These are phyloP conservation scores for Micoletzkya japonica DNA, from an alignment of 2,888 invertebrate species.

Conservation along the genomic window DNA sequence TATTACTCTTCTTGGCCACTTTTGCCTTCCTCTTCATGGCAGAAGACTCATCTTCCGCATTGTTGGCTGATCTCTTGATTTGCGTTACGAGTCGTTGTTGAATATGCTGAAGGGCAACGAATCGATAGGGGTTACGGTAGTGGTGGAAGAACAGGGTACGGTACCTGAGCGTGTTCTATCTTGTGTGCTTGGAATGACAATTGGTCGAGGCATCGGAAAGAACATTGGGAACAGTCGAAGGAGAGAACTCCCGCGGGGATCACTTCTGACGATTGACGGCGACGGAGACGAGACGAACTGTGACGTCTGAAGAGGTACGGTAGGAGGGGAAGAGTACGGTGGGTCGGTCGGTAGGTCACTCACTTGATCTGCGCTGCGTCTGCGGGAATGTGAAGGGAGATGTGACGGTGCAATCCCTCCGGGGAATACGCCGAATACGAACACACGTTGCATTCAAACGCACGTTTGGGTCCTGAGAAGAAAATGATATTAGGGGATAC, in stretches of 20 bases:
- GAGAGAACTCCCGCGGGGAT: conserved; percentile 11
- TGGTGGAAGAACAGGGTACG: not conserved
- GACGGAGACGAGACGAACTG: not conserved
- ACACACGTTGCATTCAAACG: conserved; percentile 25
- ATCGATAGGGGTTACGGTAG: not conserved
- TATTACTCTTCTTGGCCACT: not conserved
- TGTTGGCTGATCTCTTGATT: conserved; percentile 6
- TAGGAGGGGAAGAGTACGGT: not conserved
- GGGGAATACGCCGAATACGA: conserved; percentile 6
- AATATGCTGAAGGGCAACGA: conserved; percentile 15
- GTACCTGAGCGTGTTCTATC: conserved; percentile 19
- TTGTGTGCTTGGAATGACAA: conserved; percentile 15
- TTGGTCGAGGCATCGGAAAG: conserved; percentile 12
- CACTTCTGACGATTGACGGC: conserved; percentile 9
- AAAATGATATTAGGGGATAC: not conserved
- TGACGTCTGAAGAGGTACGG: conserved; percentile 2
- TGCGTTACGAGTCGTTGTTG: conserved; percentile 24
- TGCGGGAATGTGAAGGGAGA: conserved; percentile 17
- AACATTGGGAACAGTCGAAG: conserved; percentile 14
- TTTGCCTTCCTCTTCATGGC: not conserved
- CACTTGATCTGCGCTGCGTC: conserved; percentile 10
- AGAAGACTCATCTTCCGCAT: not conserved
- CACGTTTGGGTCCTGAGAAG: conserved; percentile 23
- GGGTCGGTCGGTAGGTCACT: not conserved
- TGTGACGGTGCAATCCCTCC: conserved; percentile 16